phyloP scores from a whole-genome alignment of 2,797 vertebrate species.

The Sebastiscus tertius region DNA sequence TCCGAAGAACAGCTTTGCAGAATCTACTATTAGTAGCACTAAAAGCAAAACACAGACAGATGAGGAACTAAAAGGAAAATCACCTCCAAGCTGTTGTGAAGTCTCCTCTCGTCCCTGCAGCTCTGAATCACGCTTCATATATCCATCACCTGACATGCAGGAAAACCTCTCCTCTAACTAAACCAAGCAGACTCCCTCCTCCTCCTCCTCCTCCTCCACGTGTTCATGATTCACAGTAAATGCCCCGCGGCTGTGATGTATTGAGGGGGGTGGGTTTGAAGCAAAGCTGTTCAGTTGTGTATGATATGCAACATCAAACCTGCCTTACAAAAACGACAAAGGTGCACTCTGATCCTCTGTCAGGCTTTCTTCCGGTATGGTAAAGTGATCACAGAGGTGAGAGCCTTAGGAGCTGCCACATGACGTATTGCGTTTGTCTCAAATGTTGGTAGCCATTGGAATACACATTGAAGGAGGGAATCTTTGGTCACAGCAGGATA shows the following conservation, averaged over 20 bases:
- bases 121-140: neutral
- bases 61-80: neutral
- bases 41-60: neutral
- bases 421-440: conserved; percentile 17
- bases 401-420: conserved; percentile 8
- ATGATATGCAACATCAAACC: conserved; percentile 60
- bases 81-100: conserved; percentile 6
- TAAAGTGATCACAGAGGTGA: conserved; percentile 51
- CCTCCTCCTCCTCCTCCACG: neutral
- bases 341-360: conserved; percentile 45
- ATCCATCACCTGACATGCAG: conserved; percentile 26
- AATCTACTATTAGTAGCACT: neutral
- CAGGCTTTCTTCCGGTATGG: conserved; percentile 26
- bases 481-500: neutral
- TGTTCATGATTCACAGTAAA: conserved; percentile 26
- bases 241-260: conserved; percentile 45
- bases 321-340: conserved; percentile 18
- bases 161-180: conserved; percentile 9
- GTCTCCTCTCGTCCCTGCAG: neutral
- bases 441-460: neutral
- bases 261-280: conserved; percentile 2
- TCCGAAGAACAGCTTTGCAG: neutral
- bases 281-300: conserved; percentile 30
- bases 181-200: neutral
- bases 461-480: neutral